Percentiles rank a stretch among this genome's conserved stretches.
Conservation (phyloP, 2,797 vertebrate species). For the Octomys mimax region DNA sequence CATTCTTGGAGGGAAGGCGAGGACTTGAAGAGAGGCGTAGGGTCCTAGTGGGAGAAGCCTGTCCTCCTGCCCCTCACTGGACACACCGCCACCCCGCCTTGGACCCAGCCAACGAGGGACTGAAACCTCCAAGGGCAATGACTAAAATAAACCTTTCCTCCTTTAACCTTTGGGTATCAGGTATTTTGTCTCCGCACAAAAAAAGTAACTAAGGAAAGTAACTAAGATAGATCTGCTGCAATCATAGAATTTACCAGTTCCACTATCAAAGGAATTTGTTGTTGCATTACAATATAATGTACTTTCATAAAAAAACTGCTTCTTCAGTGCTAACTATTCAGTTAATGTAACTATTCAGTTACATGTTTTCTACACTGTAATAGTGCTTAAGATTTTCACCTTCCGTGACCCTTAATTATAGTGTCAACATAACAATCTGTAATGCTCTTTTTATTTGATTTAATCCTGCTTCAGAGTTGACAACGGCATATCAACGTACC, state of each 20-base stretch:
- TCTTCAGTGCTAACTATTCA: not conserved
- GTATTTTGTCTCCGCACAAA: not conserved
- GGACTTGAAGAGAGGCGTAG: not conserved
- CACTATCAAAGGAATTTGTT: not conserved
- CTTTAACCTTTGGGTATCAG: not conserved
- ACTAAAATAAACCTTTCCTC: not conserved
- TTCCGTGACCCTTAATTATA: constrained; percentile 45
- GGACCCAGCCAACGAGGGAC: not conserved
- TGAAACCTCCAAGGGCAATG: not conserved
- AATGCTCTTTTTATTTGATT: not conserved
- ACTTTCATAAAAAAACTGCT: not conserved
- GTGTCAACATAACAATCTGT: not conserved
- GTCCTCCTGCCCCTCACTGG: not conserved
- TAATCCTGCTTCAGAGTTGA: constrained; percentile 25
- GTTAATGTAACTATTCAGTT: not conserved
- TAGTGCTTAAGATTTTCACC: constrained; percentile 17
- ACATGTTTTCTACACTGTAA: not conserved
- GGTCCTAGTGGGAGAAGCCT: not conserved
- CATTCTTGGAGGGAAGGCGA: not conserved
- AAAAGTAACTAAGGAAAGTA: not conserved
- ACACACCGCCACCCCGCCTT: not conserved
- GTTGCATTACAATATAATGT: not conserved
- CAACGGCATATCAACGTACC: not conserved
- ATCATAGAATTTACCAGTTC: not conserved
- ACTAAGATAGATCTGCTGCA: not conserved